phyloP scores from a whole-genome alignment of 2,888 invertebrate species.

The Chrysotoxum bicinctum region DNA sequence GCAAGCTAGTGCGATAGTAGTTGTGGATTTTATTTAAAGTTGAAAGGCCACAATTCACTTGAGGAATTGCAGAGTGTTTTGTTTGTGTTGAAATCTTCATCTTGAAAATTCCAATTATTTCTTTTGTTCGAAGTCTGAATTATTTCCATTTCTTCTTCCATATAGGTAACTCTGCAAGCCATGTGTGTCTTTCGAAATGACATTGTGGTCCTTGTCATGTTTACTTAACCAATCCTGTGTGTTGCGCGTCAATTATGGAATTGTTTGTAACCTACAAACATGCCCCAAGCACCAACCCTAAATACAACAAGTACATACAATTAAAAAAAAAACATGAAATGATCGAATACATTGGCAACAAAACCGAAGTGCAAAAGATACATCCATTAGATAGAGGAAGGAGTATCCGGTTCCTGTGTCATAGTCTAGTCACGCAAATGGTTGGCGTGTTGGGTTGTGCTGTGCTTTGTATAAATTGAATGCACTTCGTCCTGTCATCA shows the following conservation, averaged over 20 bases:
- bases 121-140: too few relatives aligned
- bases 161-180: too few relatives aligned
- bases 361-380: constrained; percentile 39
- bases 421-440: constrained; percentile 40
- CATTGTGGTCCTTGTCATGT: constrained; percentile 32
- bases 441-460: not conserved
- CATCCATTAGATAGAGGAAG: constrained; percentile 32
- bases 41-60: too few relatives aligned
- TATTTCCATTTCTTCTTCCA: too few relatives aligned
- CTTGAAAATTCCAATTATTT: too few relatives aligned
- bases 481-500: constrained; percentile 27
- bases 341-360: constrained; percentile 13
- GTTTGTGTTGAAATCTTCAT: too few relatives aligned
- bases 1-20: too few relatives aligned
- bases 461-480: constrained; percentile 18
- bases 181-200: not conserved
- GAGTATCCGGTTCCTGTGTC: constrained; percentile 33
- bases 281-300: not conserved
- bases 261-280: constrained; percentile 26
- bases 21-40: too few relatives aligned
- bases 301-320: not conserved
- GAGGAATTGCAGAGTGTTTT: too few relatives aligned
- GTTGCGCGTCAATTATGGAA: constrained; percentile 46
- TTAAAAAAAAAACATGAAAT: constrained; percentile 13
- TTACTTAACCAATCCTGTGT: constrained; percentile 27